phyloP scores from a whole-genome alignment of 1,140 invertebrate species.

The Charaxes varanes region DNA sequence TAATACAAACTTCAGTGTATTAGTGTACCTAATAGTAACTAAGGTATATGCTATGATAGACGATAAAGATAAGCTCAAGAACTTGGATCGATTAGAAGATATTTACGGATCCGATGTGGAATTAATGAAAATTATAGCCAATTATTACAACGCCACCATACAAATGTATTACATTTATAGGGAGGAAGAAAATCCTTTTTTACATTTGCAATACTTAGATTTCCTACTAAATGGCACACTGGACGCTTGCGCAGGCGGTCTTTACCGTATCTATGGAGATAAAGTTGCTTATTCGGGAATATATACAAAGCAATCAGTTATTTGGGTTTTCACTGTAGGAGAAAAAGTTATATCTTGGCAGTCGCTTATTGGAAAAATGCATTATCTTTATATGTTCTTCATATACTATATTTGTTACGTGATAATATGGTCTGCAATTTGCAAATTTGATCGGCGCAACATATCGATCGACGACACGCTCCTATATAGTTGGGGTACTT shows the following conservation, averaged over 20 bases:
- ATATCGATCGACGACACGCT: conserved; percentile 30
- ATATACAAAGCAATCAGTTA: conserved; percentile 37
- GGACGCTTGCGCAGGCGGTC: conserved; percentile 48
- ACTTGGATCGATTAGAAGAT: conserved; percentile 27
- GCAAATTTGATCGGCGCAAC: conserved; percentile 27
- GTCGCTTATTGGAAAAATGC: conserved; percentile 32
- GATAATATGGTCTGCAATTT: conserved; percentile 34
- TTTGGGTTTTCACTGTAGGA: conserved; percentile 50
- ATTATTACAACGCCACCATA: conserved; percentile 41
- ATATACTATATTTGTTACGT: conserved; percentile 40
- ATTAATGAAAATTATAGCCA: conserved; percentile 42
- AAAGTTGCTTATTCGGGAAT: conserved; percentile 40
- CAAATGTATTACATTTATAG: conserved; percentile 30
- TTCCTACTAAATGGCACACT: conserved; percentile 40
- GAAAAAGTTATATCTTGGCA: conserved; percentile 39
- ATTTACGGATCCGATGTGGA: conserved; percentile 42
- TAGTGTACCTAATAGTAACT: too few relatives aligned
- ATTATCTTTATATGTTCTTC: conserved; percentile 42
- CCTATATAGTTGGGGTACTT: conserved; percentile 40
- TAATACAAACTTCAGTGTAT: too few relatives aligned
- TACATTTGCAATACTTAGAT: conserved; percentile 27
- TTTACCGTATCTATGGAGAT: conserved; percentile 47
- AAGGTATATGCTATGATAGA: conserved; percentile 28
- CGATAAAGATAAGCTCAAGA: conserved; percentile 24
- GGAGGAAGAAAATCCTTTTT: conserved; percentile 32